These are phyloP conservation scores for Chaetorhynchus papuensis DNA, from an alignment of 2,113 vertebrate species.

Conservation along the genomic window DNA sequence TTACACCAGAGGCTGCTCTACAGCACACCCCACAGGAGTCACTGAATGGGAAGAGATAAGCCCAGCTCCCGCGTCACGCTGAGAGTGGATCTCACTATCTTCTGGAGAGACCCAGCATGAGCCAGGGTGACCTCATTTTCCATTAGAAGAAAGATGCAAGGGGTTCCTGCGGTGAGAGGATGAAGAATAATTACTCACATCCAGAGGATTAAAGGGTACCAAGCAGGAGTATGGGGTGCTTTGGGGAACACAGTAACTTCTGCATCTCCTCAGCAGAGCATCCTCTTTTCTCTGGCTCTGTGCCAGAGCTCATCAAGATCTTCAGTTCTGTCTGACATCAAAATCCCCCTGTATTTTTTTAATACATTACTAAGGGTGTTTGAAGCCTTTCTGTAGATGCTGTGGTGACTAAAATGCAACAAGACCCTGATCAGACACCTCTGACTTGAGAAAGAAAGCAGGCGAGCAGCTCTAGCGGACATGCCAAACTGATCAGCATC, in stretches of 20 bases:
- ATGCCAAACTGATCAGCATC: fast-evolving
- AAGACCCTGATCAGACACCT: neutral
- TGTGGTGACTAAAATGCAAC: neutral
- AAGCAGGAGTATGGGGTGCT: neutral
- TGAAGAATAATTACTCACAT: neutral
- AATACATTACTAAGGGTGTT: neutral
- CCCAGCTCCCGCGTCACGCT: neutral
- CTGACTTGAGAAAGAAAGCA: neutral
- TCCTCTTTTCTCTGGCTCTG: neutral
- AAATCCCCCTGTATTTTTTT: neutral
- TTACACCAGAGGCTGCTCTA: neutral
- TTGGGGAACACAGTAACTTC: neutral
- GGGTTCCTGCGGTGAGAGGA: neutral
- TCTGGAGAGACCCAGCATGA: neutral
- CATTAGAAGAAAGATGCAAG: neutral
- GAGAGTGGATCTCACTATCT: neutral
- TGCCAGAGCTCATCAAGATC: neutral
- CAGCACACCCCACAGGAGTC: neutral
- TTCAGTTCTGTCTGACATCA: neutral
- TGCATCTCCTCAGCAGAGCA: neutral
- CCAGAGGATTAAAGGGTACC: neutral
- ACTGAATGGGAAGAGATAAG: neutral
- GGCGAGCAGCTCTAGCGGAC: neutral
- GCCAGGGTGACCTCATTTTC: neutral
- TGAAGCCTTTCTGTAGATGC: neutral